Evolutionary conservation across 1,140 invertebrate genomes (phyloP).

Genomic region (Ganaspis sp.): DNA sequence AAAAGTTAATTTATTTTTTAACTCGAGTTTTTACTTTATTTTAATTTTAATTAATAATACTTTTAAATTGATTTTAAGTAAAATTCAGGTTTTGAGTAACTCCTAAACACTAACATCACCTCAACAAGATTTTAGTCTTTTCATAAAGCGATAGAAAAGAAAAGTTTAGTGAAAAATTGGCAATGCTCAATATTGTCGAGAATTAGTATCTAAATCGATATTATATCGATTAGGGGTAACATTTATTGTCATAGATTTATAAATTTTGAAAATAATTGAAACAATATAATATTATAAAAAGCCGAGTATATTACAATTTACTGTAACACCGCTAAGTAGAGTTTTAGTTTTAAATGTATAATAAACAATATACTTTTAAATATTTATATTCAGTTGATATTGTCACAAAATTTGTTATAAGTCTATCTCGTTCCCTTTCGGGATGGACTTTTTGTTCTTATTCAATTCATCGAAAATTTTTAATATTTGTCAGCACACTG

Average conservation of each 20-base stretch:
- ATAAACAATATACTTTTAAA: conserved; percentile 59
- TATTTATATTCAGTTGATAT: conserved; percentile 62
- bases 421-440: conserved; percentile 39
- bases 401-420: conserved; percentile 58
- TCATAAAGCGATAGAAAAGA: conserved; percentile 16
- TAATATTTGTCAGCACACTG: conserved; percentile 6
- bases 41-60: neutral
- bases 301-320: conserved; percentile 20
- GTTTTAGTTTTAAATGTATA: conserved; percentile 48
- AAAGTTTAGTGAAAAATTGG: conserved; percentile 58
- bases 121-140: conserved; percentile 1
- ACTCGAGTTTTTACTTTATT: neutral
- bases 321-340: neutral
- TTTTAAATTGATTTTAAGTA: neutral
- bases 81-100: neutral
- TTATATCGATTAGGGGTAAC: neutral
- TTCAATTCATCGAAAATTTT: conserved; percentile 3
- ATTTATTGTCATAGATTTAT: conserved; percentile 21
- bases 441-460: neutral
- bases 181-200: conserved; percentile 70
- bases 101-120: neutral
- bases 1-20: neutral
- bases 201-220: conserved; percentile 51
- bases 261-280: conserved; percentile 6
- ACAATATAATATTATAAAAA: neutral